Evolutionary conservation across 30 jellyfish, hydroid and myxozoan species (phyloP), one percentile per base, ranked within the genome.

Genomic region (Catostylus mosaicus): DNA sequence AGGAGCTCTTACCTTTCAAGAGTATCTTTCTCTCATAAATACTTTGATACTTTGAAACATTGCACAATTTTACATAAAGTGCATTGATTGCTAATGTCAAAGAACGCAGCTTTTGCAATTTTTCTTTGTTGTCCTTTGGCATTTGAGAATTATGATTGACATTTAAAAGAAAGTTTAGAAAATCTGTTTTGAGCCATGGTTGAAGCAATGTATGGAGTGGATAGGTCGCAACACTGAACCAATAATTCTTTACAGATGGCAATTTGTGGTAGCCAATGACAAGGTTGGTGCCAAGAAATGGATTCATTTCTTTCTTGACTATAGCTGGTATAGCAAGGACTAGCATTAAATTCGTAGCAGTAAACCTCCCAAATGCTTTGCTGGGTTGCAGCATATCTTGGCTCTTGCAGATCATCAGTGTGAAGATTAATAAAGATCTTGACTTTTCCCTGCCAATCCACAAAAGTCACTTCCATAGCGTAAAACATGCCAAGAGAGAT

Each of bases 1-100:
- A 77, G 97, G 97, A 85, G 84, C 95, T 77, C 47, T 97, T 43
- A 10, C 97, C 97, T 65, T 90, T 83, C 90, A 90, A 84, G 57
- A 77, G 84, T n/a, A 90, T 85, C 97, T 84, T 90, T 64, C 95
- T 77, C 72, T 90, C 90, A 54, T 85, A 97, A 67, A 90, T 64
- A 78, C 96, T 84, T 40, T 85, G 51, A 19, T 31, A n/a, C 60
- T 50, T 63, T 26, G 97, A 76, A 10, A 77, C 94, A 78, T 67
- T 85, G 75, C 78, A 90, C 61, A 90, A 54, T 68, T 77, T 84
- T 47, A 80, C 63, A 74, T 51, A 90, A 57, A 56, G 75, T 8
- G 73, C 52, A 51, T 90, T 84, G 75, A 85, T 47, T 32, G 74
- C 47, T 52, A 82, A 89, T 30, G 78, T 85, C 81, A 90, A 64